Evolutionary conservation across 2,113 vertebrate species (phyloP), one percentile per base, ranked within the genome.

Genomic region (Lethenteron camtschaticum): DNA sequence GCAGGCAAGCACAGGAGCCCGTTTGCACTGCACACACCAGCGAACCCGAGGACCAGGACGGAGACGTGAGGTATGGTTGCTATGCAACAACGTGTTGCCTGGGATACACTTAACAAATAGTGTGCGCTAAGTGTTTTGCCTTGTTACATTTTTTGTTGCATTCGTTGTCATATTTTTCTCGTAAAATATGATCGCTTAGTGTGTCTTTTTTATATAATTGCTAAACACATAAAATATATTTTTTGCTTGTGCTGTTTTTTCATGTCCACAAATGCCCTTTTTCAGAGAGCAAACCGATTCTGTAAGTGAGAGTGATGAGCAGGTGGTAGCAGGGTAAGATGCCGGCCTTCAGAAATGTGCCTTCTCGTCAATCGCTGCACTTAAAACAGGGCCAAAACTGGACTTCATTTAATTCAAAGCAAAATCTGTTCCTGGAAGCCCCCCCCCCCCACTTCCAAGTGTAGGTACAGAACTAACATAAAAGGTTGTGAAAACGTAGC

Each of bases 291-390:
- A 86, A 78, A 83, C 84, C 86, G 83, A 85, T 82, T 80, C 86
- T 41, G 41, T 41, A 41, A 41, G 41, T 41, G 41, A 41, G 85
- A 87, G 83, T 81, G 85, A 89, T 78, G 86, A 89, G 84, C 84
- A 87, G 81, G 89, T 90, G 85, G 90, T 91, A 84, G 82, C 84
- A 71, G 88, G 90, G 87, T 94, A 92, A 96, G 90, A 86, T 74
- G 75, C 77, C 81, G 81, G 74, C 3, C 70, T 83, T 85, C 80
- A 81, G 75, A 83, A 80, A 83, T 82, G 78, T 72, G 72, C 80
- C 78, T 77, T 78, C 79, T 79, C 73, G 81, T 77, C 82, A 83
- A 83, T 81, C 79, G 85, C 80, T 83, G 81, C 75, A 74, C 79
- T 69, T 14, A n/a, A 57, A 11, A 13, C n/a, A 6, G 18, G 10